These are phyloP conservation scores for Eristalinus sepulchralis DNA, from an alignment of 2,888 invertebrate genomes.

Conservation along the genomic window DNA sequence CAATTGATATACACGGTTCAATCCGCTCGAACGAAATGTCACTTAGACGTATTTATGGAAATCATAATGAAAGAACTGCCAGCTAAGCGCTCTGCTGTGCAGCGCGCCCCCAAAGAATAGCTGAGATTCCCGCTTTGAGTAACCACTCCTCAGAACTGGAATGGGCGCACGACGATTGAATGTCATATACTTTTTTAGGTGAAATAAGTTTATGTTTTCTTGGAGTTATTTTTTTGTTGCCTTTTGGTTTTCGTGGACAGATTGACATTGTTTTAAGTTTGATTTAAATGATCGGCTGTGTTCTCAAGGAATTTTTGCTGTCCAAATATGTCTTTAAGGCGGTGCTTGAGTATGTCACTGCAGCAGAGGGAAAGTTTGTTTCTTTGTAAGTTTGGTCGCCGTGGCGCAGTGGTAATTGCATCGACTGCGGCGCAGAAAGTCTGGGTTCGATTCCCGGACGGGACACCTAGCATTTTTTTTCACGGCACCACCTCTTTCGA, in stretches of 20 bases:
- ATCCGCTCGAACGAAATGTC: constrained; percentile 53
- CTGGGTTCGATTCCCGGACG: too few relatives aligned
- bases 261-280: background rate
- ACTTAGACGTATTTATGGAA: constrained; percentile 60
- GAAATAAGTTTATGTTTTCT: constrained; percentile 12
- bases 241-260: background rate
- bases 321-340: background rate
- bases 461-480: too few relatives aligned
- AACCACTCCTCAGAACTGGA: constrained; percentile 54
- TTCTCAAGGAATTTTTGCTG: background rate
- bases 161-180: constrained; percentile 49
- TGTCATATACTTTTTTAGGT: constrained; percentile 34
- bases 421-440: too few relatives aligned
- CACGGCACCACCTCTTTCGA: too few relatives aligned
- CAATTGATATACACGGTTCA: constrained; percentile 36
- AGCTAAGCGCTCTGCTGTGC: background rate
- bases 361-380: background rate
- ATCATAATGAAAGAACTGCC: constrained; percentile 46
- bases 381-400: too few relatives aligned
- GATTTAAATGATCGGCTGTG: background rate
- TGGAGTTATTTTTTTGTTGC: background rate
- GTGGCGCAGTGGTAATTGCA: too few relatives aligned
- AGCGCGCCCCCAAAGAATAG: constrained; percentile 8
- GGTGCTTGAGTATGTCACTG: background rate
- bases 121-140: constrained; percentile 13